phyloP scores from a whole-genome alignment of 1,140 invertebrate genomes.

The Coelopa frigida region DNA sequence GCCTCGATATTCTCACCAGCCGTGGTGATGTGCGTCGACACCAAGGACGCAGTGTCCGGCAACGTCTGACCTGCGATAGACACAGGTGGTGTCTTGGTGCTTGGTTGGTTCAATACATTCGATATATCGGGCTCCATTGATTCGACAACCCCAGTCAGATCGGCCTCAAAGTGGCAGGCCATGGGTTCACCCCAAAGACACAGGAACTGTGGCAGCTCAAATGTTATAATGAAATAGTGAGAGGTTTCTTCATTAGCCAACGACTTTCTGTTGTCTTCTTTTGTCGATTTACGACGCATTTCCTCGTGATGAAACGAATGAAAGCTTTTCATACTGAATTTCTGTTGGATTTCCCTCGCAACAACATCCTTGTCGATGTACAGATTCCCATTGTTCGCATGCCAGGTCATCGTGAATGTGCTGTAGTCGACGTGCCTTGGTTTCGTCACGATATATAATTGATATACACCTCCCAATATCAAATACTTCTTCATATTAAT shows the following conservation, averaged over 20 bases:
- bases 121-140: background rate
- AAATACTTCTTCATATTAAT: slow-evolving; percentile 30
- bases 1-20: too few relatives aligned
- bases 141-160: background rate
- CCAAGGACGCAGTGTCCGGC: too few relatives aligned
- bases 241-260: background rate
- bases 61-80: too few relatives aligned
- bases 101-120: too few relatives aligned
- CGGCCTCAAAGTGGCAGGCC: slow-evolving; percentile 21
- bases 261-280: background rate
- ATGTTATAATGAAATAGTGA: slow-evolving; percentile 14
- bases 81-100: too few relatives aligned
- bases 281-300: background rate
- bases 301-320: background rate
- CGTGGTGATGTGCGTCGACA: too few relatives aligned
- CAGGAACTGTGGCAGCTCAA: slow-evolving; percentile 22
- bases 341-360: slow-evolving; percentile 3
- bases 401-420: slow-evolving; percentile 25
- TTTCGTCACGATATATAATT: slow-evolving; percentile 21
- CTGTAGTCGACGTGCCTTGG: slow-evolving; percentile 20
- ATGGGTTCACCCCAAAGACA: slow-evolving; percentile 29
- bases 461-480: slow-evolving; percentile 29
- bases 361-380: slow-evolving; percentile 16
- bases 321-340: background rate
- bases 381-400: slow-evolving; percentile 24